Percentiles rank a stretch among this genome's conserved stretches.
Conservation (phyloP, 1,140 invertebrate species). For the Bombus confusus region DNA sequence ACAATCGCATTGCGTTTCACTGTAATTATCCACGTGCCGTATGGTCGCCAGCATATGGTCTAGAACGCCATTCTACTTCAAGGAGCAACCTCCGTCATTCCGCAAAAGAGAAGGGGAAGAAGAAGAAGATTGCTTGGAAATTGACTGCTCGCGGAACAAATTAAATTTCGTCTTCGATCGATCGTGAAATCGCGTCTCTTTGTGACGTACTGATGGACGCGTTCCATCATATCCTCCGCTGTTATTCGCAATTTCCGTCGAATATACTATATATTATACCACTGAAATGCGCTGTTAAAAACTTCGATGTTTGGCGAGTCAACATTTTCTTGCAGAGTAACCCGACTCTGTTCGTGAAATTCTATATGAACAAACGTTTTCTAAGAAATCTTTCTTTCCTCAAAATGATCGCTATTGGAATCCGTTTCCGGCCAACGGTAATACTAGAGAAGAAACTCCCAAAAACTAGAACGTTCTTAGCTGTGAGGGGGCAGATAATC, state of each 20-base stretch:
- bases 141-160: constrained; percentile 44
- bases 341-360: background rate
- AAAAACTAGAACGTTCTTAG: background rate
- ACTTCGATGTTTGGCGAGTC: too few relatives aligned
- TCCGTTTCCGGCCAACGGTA: constrained; percentile 4
- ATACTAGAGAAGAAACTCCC: background rate
- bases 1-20: constrained; percentile 45
- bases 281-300: background rate
- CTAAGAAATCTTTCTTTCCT: background rate
- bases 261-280: background rate
- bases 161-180: constrained; percentile 42
- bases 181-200: constrained; percentile 43
- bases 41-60: constrained; percentile 73
- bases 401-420: constrained; percentile 19
- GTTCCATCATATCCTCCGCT: background rate
- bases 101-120: background rate
- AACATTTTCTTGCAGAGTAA: background rate
- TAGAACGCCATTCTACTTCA: constrained; percentile 67
- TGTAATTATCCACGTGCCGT: constrained; percentile 55
- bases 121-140: constrained; percentile 36
- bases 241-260: constrained; percentile 14
- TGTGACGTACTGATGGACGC: constrained; percentile 20
- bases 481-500: constrained; percentile 3
- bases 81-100: constrained; percentile 67
- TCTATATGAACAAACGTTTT: background rate